phyloP scores from a whole-genome alignment of 1,140 invertebrate species.

The Pissodes strobi region DNA sequence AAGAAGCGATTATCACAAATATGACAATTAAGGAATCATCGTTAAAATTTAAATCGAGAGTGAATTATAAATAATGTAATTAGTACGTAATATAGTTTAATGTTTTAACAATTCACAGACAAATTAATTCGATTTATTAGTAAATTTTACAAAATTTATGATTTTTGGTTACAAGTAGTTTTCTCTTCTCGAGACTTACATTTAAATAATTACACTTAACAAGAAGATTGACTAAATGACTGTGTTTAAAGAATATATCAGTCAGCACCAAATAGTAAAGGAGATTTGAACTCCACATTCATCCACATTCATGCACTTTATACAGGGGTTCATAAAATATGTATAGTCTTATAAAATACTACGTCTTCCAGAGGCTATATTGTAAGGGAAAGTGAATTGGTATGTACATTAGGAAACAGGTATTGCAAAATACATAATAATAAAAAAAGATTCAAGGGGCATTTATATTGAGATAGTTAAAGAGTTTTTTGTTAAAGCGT shows the following conservation, averaged over 20 bases:
- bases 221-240: conserved; percentile 47
- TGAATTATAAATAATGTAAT: conserved; percentile 39
- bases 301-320: conserved; percentile 53
- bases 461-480: conserved; percentile 7
- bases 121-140: conserved; percentile 25
- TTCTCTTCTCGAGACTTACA: conserved; percentile 42
- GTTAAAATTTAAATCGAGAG: conserved; percentile 42
- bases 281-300: conserved; percentile 44
- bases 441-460: conserved; percentile 48
- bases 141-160: conserved; percentile 25
- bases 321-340: conserved; percentile 51
- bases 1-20: conserved; percentile 55
- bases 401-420: conserved; percentile 46
- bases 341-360: conserved; percentile 53
- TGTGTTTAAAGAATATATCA: conserved; percentile 50
- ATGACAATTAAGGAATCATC: conserved; percentile 52
- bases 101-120: conserved; percentile 6
- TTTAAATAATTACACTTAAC: conserved; percentile 31
- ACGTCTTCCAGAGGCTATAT: conserved; percentile 55
- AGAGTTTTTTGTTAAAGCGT: conserved; percentile 26
- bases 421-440: conserved; percentile 27
- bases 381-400: conserved; percentile 36
- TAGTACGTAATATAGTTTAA: conserved; percentile 7
- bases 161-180: conserved; percentile 39
- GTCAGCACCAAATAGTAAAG: conserved; percentile 54